phyloP scores from a whole-genome alignment of 2,888 invertebrate species.

The Sturmia bella region DNA sequence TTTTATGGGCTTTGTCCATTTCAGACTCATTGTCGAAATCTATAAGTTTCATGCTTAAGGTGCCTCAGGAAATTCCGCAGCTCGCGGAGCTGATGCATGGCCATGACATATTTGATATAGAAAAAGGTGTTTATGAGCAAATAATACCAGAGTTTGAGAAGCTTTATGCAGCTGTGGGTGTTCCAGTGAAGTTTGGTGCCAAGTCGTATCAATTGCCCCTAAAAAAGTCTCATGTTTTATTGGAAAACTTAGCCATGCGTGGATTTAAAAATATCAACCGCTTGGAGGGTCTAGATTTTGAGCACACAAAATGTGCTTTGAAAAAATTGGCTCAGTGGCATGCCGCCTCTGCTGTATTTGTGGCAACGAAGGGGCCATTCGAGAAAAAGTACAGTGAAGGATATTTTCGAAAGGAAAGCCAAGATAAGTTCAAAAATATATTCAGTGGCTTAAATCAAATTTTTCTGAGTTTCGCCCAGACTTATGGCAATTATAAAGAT shows the following conservation, averaged over 20 bases:
- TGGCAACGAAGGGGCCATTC: constrained; percentile 70
- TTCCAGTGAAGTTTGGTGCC: constrained; percentile 59
- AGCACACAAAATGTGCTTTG: constrained; percentile 73
- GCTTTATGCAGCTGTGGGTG: constrained; percentile 65
- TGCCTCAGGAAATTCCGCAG: constrained; percentile 70
- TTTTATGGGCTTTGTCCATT: background rate
- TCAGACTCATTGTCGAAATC: constrained; percentile 59
- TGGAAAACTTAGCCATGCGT: constrained; percentile 73
- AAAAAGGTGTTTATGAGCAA: constrained; percentile 60
- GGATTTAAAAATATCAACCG: constrained; percentile 75
- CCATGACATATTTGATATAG: constrained; percentile 66
- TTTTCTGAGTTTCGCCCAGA: constrained; percentile 58
- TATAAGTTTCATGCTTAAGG: constrained; percentile 75
- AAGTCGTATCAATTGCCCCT: constrained; percentile 55
- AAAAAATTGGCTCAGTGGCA: constrained; percentile 76
- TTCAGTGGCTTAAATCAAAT: background rate
- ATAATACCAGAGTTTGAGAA: constrained; percentile 70
- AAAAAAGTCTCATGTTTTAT: constrained; percentile 65
- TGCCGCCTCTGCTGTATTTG: constrained; percentile 74
- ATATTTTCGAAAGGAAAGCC: constrained; percentile 56
- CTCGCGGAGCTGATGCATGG: constrained; percentile 46
- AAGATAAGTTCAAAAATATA: constrained; percentile 42
- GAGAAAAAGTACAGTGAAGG: constrained; percentile 51
- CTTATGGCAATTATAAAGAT: constrained; percentile 53
- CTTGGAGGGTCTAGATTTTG: constrained; percentile 73